Conservation (phyloP, 2,113 vertebrate genomes). For the Gymnorhina tibicen region DNA sequence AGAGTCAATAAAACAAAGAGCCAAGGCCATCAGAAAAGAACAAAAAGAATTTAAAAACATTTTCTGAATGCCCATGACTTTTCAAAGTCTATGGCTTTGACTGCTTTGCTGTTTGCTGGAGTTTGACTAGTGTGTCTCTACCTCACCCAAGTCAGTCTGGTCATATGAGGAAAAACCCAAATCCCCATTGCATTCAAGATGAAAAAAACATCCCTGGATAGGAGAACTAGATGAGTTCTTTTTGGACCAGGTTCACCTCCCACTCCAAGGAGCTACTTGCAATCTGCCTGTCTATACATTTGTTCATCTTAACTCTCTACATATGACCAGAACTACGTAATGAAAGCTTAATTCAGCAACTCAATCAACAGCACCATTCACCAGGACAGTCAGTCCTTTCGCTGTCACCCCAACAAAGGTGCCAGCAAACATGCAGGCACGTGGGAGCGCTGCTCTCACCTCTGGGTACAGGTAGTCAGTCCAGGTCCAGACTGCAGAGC, state of each 20-base stretch:
- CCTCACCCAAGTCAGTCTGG: background rate
- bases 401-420: background rate
- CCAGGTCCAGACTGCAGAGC: background rate
- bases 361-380: background rate
- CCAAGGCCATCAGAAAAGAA: background rate
- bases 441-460: background rate
- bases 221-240: background rate
- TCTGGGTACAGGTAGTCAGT: background rate
- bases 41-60: background rate
- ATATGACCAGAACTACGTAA: background rate
- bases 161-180: background rate
- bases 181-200: background rate
- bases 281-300: background rate
- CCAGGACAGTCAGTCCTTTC: background rate
- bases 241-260: background rate
- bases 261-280: background rate
- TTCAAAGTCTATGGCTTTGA: background rate
- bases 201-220: background rate
- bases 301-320: background rate
- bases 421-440: accelerated
- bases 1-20: background rate
- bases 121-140: background rate
- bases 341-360: background rate
- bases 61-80: background rate
- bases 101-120: background rate